Conservation (phyloP, 2,888 invertebrate species). For the Idaea biselata region DNA sequence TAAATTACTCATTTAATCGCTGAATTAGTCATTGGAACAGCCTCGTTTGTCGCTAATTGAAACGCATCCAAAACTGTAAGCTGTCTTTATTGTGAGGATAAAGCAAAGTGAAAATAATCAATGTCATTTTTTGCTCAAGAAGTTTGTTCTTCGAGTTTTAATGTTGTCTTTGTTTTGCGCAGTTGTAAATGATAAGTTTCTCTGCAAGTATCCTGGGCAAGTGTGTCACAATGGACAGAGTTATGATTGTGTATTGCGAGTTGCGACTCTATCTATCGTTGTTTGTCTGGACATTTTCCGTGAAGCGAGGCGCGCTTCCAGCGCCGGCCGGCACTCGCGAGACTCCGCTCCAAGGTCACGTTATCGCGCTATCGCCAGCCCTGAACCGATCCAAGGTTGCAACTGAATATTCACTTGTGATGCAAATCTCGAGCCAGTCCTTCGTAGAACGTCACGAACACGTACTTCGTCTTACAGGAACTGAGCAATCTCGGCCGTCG, state of each 20-base stretch:
- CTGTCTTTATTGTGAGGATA: slow-evolving; percentile 33
- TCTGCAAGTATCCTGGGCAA: slow-evolving; percentile 32
- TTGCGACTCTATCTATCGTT: slow-evolving; percentile 54
- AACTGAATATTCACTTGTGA: slow-evolving; percentile 42
- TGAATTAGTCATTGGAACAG: slow-evolving; percentile 70
- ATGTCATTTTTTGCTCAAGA: slow-evolving; percentile 13
- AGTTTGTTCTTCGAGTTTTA: slow-evolving; percentile 19
- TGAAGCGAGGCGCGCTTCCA: slow-evolving; percentile 59
- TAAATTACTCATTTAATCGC: slow-evolving; percentile 69
- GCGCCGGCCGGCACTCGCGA: slow-evolving; percentile 71
- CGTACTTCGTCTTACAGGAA: slow-evolving; percentile 68
- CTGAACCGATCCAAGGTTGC: slow-evolving; percentile 65
- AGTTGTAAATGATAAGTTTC: slow-evolving; percentile 20
- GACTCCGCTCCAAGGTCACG: slow-evolving; percentile 73
- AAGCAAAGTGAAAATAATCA: slow-evolving; percentile 21
- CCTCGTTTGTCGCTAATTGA: slow-evolving; percentile 66
- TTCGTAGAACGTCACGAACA: slow-evolving; percentile 49
- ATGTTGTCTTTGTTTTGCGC: slow-evolving; percentile 17
- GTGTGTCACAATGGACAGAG: slow-evolving; percentile 40
- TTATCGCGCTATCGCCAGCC: slow-evolving; percentile 77
- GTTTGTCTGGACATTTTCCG: slow-evolving; percentile 74
- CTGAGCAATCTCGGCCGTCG: slow-evolving; percentile 70
- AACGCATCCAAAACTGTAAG: slow-evolving; percentile 63
- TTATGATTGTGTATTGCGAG: slow-evolving; percentile 43
- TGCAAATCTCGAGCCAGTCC: slow-evolving; percentile 33